Base-by-base conservation (phyloP, 2,888 invertebrate species). In the Xylota segnis region DNA sequence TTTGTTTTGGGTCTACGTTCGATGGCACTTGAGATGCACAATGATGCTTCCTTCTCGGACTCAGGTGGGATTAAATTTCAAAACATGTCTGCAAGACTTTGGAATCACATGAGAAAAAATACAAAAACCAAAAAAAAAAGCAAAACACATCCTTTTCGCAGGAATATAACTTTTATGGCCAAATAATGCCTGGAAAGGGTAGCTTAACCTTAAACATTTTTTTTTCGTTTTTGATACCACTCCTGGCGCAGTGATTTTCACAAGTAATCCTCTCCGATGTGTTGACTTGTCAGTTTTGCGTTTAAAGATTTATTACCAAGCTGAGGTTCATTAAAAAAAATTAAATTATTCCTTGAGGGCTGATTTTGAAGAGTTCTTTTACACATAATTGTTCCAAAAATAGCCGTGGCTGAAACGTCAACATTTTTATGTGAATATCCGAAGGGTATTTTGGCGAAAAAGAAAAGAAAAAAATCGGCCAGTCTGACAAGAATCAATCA, bases 1-100 rank as follows among this genome's bases (percentile, higher is more conserved):
- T 27, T 45, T 54, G 43, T 16, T 77, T 52, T 45, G 45, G n/a
- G 71, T 65, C 78, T 78, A 43, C 78, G 52, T 16, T 65, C 32
- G 65, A 63, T 66, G 72, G 79, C 65, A 66, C 72, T 79, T 79
- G 63, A 79, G 71, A 72, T 66, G 79, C 79, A 72, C 56, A 71
- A 70, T 72, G 56, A 52, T 29, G 43, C 37, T 59, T 58, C 10
- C 27, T 56, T 18, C 9, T 32, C 54, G 14, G 16, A 45, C 37
- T 32, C 29, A 23, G 16, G 45, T 59, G 58, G 72, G 56, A 79
- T 79, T 65, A 23, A 72, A 71, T 79, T 79, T 79, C 79, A 79
- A 79, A 79, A 72, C 72, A 72, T 72, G 79, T 79, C 79, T 79
- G 72, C 59, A 14, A 34, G 59, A 47, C 56, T 78, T 71, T 47